These are phyloP conservation scores for Eupeodes latifasciatus DNA, from an alignment of 2,888 invertebrate genomes.

Conservation along the genomic window DNA sequence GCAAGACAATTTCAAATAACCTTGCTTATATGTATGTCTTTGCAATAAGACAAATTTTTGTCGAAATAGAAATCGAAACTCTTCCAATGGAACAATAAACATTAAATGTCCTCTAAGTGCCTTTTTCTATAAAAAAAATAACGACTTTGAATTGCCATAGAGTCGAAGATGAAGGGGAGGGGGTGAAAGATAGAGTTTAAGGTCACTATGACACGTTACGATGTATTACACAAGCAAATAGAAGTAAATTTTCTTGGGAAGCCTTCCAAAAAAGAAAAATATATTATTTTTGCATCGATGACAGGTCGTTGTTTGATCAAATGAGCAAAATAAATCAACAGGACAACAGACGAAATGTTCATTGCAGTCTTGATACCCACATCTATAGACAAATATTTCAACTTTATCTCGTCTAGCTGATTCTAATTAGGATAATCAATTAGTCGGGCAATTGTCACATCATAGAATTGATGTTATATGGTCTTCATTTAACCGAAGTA, in stretches of 20 bases:
- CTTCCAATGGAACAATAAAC: not conserved
- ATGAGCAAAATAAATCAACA: not conserved
- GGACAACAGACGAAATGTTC: too few relatives aligned
- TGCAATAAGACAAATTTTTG: not conserved
- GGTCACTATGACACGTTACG: not conserved
- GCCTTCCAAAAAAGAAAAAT: not conserved
- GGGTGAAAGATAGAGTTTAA: not conserved
- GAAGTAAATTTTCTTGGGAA: not conserved
- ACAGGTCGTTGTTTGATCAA: not conserved
- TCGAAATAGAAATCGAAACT: constrained; percentile 15
- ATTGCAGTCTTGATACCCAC: too few relatives aligned
- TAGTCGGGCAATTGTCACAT: not conserved
- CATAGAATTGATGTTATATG: not conserved
- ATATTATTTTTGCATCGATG: not conserved
- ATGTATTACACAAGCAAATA: not conserved
- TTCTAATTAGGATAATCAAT: not conserved
- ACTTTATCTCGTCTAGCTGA: not conserved
- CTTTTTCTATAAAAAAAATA: not conserved
- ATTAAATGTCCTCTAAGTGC: constrained; percentile 14
- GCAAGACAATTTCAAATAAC: constrained; percentile 3
- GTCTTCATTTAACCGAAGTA: too few relatives aligned
- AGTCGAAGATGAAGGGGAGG: not conserved
- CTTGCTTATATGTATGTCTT: not conserved
- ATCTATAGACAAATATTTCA: not conserved
- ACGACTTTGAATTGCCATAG: not conserved